phyloP scores from a whole-genome alignment of 2,113 vertebrate species.

The Apaloderma vittatum region DNA sequence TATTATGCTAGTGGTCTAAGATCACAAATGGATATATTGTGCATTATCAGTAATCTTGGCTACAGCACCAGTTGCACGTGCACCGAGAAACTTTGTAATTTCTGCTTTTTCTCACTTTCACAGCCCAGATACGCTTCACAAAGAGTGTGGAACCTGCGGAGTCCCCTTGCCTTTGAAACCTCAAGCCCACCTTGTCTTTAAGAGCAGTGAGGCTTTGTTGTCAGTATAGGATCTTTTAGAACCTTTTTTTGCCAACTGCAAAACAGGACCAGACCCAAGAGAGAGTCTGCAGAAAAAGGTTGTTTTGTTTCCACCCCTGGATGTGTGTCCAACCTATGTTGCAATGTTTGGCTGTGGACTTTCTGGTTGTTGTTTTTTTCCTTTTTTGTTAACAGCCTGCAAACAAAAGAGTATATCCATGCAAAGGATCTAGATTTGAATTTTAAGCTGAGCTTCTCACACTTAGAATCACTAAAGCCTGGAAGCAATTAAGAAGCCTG shows the following conservation, averaged over 20 bases:
- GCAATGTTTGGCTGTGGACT: slow-evolving; percentile 54
- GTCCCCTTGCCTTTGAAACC: neutral
- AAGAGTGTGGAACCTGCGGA: neutral
- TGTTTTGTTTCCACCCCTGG: slow-evolving; percentile 46
- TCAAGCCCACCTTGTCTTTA: neutral
- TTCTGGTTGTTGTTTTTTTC: neutral
- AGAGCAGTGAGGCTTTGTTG: neutral
- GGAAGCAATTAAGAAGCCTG: slow-evolving; percentile 12
- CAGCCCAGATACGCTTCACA: fast-evolving
- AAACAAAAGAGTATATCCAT: neutral
- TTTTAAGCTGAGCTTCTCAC: neutral
- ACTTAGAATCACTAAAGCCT: neutral
- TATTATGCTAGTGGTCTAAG: neutral
- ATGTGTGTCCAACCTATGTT: slow-evolving; percentile 45
- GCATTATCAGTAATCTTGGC: neutral
- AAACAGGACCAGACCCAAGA: slow-evolving; percentile 32
- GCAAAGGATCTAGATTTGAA: neutral
- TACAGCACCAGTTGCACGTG: neutral
- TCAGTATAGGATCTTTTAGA: neutral
- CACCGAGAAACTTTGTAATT: neutral
- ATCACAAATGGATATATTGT: neutral
- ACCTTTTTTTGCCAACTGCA: neutral
- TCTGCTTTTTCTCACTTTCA: neutral
- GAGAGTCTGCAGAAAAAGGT: neutral
- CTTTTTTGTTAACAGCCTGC: neutral